These are phyloP conservation scores for Psilopogon haemacephalus DNA, from an alignment of 2,113 vertebrate species.

Conservation along the genomic window DNA sequence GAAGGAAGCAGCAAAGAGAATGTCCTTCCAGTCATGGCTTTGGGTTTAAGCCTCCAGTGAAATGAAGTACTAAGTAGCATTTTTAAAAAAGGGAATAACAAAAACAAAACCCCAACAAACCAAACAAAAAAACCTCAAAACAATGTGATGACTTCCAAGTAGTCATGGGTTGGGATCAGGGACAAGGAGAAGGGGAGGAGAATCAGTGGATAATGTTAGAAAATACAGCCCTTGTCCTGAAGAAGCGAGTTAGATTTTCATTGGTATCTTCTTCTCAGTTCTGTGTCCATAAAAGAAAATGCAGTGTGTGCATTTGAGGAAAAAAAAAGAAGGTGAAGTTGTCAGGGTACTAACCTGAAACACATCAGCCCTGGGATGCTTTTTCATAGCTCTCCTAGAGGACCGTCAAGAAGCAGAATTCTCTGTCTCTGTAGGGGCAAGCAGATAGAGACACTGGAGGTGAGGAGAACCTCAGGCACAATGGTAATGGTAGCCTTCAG, in stretches of 20 bases:
- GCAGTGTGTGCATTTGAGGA: not conserved
- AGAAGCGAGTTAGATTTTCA: not conserved
- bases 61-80: not conserved
- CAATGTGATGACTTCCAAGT: rapidly evolving
- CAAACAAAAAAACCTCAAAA: not conserved
- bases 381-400: rapidly evolving
- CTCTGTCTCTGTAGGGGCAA: not conserved
- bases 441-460: not conserved
- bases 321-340: not conserved
- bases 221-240: not conserved
- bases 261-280: not conserved
- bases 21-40: not conserved
- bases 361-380: not conserved
- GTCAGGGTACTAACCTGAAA: not conserved
- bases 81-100: not conserved
- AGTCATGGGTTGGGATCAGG: not conserved
- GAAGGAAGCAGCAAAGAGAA: not conserved
- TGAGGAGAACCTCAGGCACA: rapidly evolving
- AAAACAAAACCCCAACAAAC: no score
- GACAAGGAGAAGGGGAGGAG: not conserved
- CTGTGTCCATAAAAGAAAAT: not conserved
- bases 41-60: not conserved
- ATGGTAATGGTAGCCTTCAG: not conserved
- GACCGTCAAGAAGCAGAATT: not conserved
- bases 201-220: not conserved